These are phyloP conservation scores for Scaptodrosophila latifasciaeformis DNA, from an alignment of 2,888 invertebrate species.

Conservation along the genomic window DNA sequence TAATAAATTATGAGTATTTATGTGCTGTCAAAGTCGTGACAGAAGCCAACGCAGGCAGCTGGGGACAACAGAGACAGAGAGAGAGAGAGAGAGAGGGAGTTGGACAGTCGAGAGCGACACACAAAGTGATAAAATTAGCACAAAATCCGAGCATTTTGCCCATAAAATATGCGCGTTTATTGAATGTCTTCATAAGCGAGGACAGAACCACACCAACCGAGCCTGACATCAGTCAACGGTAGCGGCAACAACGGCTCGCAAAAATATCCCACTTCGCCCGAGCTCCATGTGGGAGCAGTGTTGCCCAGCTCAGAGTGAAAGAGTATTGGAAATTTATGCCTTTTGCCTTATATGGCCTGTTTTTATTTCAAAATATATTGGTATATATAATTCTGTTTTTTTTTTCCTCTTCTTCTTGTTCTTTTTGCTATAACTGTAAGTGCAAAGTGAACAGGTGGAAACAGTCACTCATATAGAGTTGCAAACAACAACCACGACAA, in stretches of 20 bases:
- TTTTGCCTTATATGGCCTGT: conserved; percentile 52
- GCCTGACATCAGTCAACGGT: neutral
- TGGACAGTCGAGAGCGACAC: conserved; percentile 69
- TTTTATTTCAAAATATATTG: no score
- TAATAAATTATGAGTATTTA: conserved; percentile 74
- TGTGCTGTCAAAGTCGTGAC: conserved; percentile 72
- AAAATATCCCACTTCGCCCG: neutral
- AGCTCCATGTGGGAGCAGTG: neutral
- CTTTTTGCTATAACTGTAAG: conserved; percentile 59
- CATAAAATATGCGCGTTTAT: conserved; percentile 54
- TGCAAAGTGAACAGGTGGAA: conserved; percentile 26
- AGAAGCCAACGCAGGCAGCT: conserved; percentile 38
- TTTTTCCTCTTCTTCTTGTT: no score
- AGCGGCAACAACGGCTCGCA: neutral
- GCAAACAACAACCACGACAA: conserved; percentile 1
- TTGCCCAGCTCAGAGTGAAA: neutral
- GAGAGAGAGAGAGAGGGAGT: neutral
- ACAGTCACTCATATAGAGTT: neutral
- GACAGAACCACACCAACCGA: neutral
- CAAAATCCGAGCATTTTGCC: conserved; percentile 66
- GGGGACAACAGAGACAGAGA: neutral
- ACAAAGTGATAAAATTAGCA: conserved; percentile 76
- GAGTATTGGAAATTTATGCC: conserved; percentile 61
- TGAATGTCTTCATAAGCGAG: conserved; percentile 64
- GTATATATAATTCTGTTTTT: no score